Base-by-base conservation (phyloP, 1,140 invertebrate species). In the Reticulitermes speratus region DNA sequence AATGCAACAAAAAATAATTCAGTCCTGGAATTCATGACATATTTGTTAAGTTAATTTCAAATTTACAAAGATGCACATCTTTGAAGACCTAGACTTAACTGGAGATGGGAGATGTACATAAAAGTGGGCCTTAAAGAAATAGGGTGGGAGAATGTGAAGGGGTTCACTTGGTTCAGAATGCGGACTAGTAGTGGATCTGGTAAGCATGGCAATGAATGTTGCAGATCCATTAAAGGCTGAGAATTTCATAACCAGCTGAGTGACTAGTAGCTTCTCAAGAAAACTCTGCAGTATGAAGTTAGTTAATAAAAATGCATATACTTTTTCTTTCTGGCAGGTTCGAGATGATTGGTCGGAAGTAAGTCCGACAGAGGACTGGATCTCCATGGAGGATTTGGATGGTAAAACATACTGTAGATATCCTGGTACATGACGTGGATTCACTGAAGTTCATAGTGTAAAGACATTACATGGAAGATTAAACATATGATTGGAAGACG, bases 321-420 rank as follows among this genome's bases (percentile, higher is more conserved):
- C 3, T 21, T 45, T 25, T n/a, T n/a, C 9, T 44, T 69, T 16
- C 11, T 19, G 69, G 6, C 86, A 87, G 87, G 84, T 87, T 2
- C 83, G 87, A 59, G 86, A 87, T 59, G 86, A 87, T 44, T 87
- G 86, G 82, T 69, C 87, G 45, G 59, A 82, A 25, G 88, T 88
- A 21, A 86, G 84, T 44, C 93, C 93, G 0, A 91, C 92, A 52
- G 94, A 94, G 86, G 93, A 94, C 86, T 93, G 93, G 93, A 94
- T 94, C 82, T 90, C 93, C 1, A 90, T 91, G 83, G 92, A 93
- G 82, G 90, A 93, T 14, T 91, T 94, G 65, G 93, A 94, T 88
- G 93, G 93, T 59, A 93, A 92, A 82, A 91, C 92, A 7, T 94
- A 93, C 88, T 94, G 93, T 87, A 91, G 92, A 88, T 94, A 93